A percentile compares a stretch with the other conserved stretches of the same genome.
phyloP scores from a whole-genome alignment of 1,140 invertebrate genomes.

The Brevipalpus yothersi region DNA sequence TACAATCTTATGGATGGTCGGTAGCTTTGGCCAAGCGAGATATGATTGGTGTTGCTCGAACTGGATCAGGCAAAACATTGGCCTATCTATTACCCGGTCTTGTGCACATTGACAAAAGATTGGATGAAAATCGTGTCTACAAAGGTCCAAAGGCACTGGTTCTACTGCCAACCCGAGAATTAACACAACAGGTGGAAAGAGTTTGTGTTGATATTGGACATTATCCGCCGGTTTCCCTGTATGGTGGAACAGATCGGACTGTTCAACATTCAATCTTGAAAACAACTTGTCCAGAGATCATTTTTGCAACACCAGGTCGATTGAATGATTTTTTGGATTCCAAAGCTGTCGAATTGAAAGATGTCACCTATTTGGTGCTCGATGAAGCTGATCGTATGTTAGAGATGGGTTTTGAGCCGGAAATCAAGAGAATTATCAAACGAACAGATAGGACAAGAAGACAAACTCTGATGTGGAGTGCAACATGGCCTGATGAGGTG shows the following conservation, averaged over 20 bases:
- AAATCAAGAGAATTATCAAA: constrained; percentile 31
- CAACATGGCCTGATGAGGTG: constrained; percentile 16
- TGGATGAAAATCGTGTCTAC: neutral
- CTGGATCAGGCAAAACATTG: constrained; percentile 66
- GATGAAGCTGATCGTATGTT: constrained; percentile 32
- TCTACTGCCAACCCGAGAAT: constrained; percentile 87
- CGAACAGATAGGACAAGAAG: constrained; percentile 18
- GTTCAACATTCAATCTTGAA: constrained; percentile 20
- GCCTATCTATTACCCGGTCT: constrained; percentile 32
- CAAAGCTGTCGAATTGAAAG: constrained; percentile 30
- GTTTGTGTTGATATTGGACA: constrained; percentile 89
- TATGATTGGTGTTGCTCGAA: constrained; percentile 77
- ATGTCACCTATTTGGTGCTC: constrained; percentile 18
- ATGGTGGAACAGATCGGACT: constrained; percentile 82
- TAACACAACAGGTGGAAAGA: constrained; percentile 98
- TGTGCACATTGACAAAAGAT: constrained; percentile 22
- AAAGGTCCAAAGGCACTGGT: constrained; percentile 25
- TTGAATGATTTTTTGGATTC: constrained; percentile 57
- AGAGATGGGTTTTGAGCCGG: constrained; percentile 31
- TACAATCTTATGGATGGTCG: constrained; percentile 69
- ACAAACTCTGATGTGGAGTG: constrained; percentile 16
- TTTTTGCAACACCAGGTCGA: constrained; percentile 82
- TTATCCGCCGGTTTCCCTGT: constrained; percentile 80
- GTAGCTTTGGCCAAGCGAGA: constrained; percentile 74
- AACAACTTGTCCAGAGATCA: constrained; percentile 49